These are phyloP conservation scores for Smittia sp. DNA, from an alignment of 2,888 invertebrate genomes.

Conservation along the genomic window DNA sequence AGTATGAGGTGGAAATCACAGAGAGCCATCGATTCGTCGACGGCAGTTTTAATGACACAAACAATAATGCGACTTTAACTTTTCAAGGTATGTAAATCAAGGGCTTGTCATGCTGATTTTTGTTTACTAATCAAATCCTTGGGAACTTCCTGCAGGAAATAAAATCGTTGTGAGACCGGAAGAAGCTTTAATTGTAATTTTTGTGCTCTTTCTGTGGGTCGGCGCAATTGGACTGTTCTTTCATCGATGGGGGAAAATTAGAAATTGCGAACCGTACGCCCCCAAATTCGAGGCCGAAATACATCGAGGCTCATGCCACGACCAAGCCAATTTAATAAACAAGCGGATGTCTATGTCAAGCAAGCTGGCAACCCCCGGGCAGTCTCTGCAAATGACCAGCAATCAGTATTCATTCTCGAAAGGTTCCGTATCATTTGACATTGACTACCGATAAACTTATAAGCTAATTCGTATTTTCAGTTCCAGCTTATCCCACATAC, in stretches of 20 bases:
- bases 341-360: conserved; percentile 37
- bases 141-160: conserved; percentile 52
- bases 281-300: conserved; percentile 64
- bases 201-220: conserved; percentile 85
- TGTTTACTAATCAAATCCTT: not conserved
- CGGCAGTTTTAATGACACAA: not conserved
- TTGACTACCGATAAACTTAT: not conserved
- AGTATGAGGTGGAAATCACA: conserved; percentile 18
- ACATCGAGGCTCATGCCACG: conserved; percentile 33
- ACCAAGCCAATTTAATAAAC: conserved; percentile 35
- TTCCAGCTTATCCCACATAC: conserved; percentile 41
- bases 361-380: not conserved
- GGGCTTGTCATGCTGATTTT: not conserved
- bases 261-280: conserved; percentile 87
- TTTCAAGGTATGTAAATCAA: conserved; percentile 15
- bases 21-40: not conserved
- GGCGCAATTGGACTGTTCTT: conserved; percentile 87
- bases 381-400: not conserved
- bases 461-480: not conserved
- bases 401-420: conserved; percentile 33
- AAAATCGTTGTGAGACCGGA: conserved; percentile 78
- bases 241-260: conserved; percentile 93
- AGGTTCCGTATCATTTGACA: not conserved
- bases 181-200: conserved; percentile 78
- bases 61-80: conserved; percentile 23